Evolutionary conservation across 2,797 vertebrate species (phyloP).

Genomic region (Acropternis orthonyx): DNA sequence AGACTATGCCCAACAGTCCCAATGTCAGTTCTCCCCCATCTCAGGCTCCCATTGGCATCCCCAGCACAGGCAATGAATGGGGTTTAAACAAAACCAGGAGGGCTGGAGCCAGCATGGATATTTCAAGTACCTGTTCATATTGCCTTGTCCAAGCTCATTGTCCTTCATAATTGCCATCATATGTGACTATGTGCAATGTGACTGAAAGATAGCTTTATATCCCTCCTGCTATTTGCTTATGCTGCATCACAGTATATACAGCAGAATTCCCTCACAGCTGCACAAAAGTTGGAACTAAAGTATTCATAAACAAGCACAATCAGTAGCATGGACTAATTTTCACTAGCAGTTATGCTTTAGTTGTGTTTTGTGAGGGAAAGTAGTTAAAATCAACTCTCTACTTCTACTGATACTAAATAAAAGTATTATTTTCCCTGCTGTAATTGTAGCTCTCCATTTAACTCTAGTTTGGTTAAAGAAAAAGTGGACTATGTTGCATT

Average conservation of each 20-base stretch:
- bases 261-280: neutral
- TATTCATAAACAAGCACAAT: neutral
- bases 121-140: conserved; percentile 48
- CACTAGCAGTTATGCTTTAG: neutral
- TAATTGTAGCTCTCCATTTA: neutral
- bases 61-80: neutral
- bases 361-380: neutral
- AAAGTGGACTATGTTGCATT: neutral
- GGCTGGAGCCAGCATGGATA: neutral
- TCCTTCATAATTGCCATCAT: conserved; percentile 36
- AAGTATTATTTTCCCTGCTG: neutral
- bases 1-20: neutral
- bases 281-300: neutral
- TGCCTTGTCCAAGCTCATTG: conserved; percentile 32
- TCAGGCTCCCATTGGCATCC: neutral
- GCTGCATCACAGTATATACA: neutral
- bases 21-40: neutral
- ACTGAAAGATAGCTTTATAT: conserved; percentile 21
- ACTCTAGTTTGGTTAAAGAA: neutral
- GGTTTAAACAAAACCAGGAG: conserved; percentile 33
- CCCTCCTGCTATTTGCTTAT: neutral
- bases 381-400: neutral
- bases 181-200: conserved; percentile 4
- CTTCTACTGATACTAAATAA: neutral
- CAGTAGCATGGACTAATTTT: neutral